Base-by-base conservation (phyloP, 2,113 vertebrate species). In the Ochotona princeps region DNA sequence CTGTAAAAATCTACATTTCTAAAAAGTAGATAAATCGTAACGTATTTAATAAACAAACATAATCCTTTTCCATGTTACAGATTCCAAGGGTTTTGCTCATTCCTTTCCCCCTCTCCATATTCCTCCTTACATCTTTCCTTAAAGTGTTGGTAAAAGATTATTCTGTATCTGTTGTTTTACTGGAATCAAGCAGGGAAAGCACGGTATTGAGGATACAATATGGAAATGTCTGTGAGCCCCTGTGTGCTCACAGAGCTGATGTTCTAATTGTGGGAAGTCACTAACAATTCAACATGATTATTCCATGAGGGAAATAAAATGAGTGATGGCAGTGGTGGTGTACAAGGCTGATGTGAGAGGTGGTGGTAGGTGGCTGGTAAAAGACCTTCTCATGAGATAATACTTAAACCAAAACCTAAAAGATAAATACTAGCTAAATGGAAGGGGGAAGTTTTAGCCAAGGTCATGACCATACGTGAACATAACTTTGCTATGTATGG, bases 121-220 rank as follows among this genome's bases (percentile, higher is more conserved):
- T 91, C 23, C 26, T 49, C 81, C 28, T 69, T 87, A 2, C 0
- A 2, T 81, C 2, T 47, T 38, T 70, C 78, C 66, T 76, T 90
- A 84, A 81, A 25, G 78, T 70, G 60, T 87, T 87, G 49, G 61
- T 76, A 17, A 92, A 96, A 85, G 7, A 35, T 15, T 72, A 6
- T 91, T 95, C 30, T 85, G 6, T n/a, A 32, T 54, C 13, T 0
- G 57, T 32, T 57, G 82, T 28, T 66, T 12, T 69, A 11, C 20
- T 79, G 30, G 38, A 81, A 44, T 67, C 72, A 83, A 44, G 32
- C 2, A 8, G 18, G 78, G 15, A 12, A 15, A 2, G 2, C 12
- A 26, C 25, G 30, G 47, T 25, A 21, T 38, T 73, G 65, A 70
- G 44, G 17, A 15, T 28, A 15, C 5, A 44, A 30, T 57, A 51